Base-by-base conservation (phyloP, 2,797 vertebrate species). In the Aselliscus stoliczkanus region DNA sequence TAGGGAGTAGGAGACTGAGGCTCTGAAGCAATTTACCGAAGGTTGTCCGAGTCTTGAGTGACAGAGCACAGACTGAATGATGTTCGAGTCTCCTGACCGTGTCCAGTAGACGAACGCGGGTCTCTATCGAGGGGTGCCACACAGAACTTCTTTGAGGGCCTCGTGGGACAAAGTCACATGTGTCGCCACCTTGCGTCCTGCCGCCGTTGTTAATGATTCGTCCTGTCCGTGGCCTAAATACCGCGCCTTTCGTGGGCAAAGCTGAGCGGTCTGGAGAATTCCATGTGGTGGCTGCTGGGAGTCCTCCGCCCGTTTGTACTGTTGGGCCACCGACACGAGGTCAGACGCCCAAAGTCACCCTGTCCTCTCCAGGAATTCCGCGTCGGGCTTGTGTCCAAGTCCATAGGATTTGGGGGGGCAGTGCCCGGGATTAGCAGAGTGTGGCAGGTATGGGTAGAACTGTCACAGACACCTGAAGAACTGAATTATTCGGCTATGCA, bases 1-100 rank as follows among this genome's bases (percentile, higher is more conserved):
- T 52, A 88, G 17, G 52, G 92, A 72, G 75, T 62, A 79, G 52
- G 67, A 95, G 54, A 60, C 20, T 9, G 84, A 96, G 94, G 52
- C 23, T 47, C 67, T 13, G 27, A 82, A 73, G 73, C 4, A 23
- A 62, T 70, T 82, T 39, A 14, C 23, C 4, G 2, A 76, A 75
- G 25, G 0, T 75, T 62, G 42, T 10, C 5, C 0, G 0, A 70
- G 62, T 25, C 81, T 60, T 39, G 77, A 86, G 34, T 44, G 67
- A 31, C 60, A 80, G 60, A 62, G 42, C 27, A 44, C 54, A 54
- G 54, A 77, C 15, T 21, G 31, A 62, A n/a, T 9, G 62, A 85
- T 10, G 21, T 47, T 15, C 0, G 5, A 56, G 20, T 39, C 44
- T 87, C 27, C 60, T 1, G 34, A 25, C 6, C 15, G 13, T 56